A percentile compares a stretch with the other conserved stretches of the same genome.
phyloP scores from a whole-genome alignment of 2,888 invertebrate species.

The Pycnomerus fuliginosus region DNA sequence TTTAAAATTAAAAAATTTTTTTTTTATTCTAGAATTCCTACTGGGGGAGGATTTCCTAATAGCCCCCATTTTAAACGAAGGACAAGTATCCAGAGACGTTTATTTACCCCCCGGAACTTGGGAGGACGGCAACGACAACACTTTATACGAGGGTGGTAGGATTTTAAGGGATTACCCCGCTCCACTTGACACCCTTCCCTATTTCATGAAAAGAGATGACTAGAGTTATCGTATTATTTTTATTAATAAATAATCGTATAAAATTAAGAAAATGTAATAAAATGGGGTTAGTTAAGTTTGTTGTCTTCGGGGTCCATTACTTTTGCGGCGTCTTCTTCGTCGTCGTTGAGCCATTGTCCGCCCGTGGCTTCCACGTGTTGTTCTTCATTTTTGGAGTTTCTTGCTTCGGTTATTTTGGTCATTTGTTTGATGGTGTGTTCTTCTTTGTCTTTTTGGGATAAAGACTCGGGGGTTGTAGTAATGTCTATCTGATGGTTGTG shows the following conservation, averaged over 20 bases:
- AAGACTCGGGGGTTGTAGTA: not conserved
- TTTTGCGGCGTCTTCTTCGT: no score
- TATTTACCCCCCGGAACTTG: conserved; percentile 74
- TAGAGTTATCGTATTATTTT: conserved; percentile 2
- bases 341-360: no score
- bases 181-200: conserved; percentile 67
- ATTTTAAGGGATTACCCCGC: conserved; percentile 67
- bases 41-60: conserved; percentile 73
- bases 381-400: conserved; percentile 6
- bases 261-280: no score
- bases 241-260: no score
- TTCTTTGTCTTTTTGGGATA: conserved; percentile 28
- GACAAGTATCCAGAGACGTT: conserved; percentile 62
- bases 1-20: no score
- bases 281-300: no score
- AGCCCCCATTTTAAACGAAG: conserved; percentile 70
- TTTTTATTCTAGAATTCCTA: conserved; percentile 64
- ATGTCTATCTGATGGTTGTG: no score
- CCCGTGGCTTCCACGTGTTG: not conserved
- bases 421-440: conserved; percentile 39
- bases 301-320: no score
- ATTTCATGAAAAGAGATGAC: conserved; percentile 53
- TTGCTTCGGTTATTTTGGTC: conserved; percentile 34
- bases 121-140: conserved; percentile 60
- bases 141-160: conserved; percentile 57